Conservation (phyloP, 2,888 invertebrate species). For the Ennomos fuscantarius region DNA sequence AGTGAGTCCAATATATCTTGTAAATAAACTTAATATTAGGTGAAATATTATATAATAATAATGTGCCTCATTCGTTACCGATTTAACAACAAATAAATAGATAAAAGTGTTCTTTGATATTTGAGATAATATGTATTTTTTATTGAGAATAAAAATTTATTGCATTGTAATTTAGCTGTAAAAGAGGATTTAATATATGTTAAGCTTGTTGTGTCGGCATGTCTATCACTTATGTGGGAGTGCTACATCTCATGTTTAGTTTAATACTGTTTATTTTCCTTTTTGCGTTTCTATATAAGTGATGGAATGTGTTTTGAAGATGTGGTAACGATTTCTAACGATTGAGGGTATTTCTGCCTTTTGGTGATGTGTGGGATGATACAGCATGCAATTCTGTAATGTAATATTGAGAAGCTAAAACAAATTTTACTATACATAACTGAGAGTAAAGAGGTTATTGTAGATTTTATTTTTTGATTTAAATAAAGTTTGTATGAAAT, state of each 20-base stretch:
- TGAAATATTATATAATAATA: constrained; percentile 61
- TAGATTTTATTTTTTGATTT: constrained; percentile 85
- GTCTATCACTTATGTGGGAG: constrained; percentile 59
- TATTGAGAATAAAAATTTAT: constrained; percentile 74
- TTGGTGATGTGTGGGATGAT: constrained; percentile 21
- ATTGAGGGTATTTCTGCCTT: constrained; percentile 44
- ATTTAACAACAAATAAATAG: constrained; percentile 70
- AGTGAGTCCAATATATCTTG: constrained; percentile 56
- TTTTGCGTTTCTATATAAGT: constrained; percentile 34
- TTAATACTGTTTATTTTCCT: constrained; percentile 39
- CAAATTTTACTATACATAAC: constrained; percentile 76
- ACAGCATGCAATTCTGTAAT: constrained; percentile 25
- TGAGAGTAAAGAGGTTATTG: constrained; percentile 75
- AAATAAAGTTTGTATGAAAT: constrained; percentile 85
- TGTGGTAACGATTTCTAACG: constrained; percentile 26
- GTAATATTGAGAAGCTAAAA: constrained; percentile 66
- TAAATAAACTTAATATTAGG: constrained; percentile 50
- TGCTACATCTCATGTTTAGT: constrained; percentile 35
- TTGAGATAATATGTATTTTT: constrained; percentile 78
- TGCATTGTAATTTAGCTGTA: constrained; percentile 80
- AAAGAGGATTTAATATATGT: constrained; percentile 82
- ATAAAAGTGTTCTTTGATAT: constrained; percentile 76
- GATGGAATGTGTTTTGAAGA: constrained; percentile 17
- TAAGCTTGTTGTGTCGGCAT: constrained; percentile 76
- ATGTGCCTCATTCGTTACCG: constrained; percentile 84